Evolutionary conservation across 2,888 invertebrate species (phyloP).

Genomic region (Pantelozetes paolii): DNA sequence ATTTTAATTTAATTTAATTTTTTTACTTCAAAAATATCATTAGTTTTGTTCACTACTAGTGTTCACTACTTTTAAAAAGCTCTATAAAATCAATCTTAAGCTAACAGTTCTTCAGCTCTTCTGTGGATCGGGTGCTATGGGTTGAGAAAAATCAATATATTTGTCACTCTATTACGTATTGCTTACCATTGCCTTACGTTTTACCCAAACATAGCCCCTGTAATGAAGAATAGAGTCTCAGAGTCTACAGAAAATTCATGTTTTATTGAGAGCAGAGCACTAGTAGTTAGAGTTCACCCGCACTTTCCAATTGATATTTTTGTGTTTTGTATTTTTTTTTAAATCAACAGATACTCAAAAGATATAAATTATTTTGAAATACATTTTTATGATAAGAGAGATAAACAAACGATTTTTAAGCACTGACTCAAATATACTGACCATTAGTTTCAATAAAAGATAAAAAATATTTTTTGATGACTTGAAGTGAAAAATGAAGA

Average conservation of each 20-base stretch:
- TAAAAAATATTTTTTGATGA: too few species aligned
- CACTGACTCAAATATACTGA: neutral
- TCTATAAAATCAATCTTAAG: conserved; percentile 8
- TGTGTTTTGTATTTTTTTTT: neutral
- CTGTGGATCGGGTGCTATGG: neutral
- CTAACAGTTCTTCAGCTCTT: conserved; percentile 14
- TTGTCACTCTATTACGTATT: neutral
- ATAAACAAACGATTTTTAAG: neutral
- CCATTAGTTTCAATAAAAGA: neutral
- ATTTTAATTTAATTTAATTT: conserved; percentile 26
- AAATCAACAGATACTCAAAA: neutral
- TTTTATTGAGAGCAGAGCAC: conserved; percentile 1
- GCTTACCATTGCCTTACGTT: neutral
- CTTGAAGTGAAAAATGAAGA: too few species aligned
- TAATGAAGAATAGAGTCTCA: neutral
- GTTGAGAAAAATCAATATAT: conserved; percentile 2
- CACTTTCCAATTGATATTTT: neutral
- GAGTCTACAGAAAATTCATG: neutral
- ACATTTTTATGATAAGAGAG: neutral
- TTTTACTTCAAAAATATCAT: conserved; percentile 19
- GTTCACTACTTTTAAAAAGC: conserved; percentile 1
- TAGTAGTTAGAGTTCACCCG: neutral
- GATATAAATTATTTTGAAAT: neutral
- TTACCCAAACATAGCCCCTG: neutral
- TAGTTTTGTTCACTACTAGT: neutral